A percentile compares a stretch with the other conserved stretches of the same genome.
These are phyloP conservation scores for Rhamnusium bicolor DNA, from an alignment of 2,888 invertebrate genomes.

Conservation along the genomic window DNA sequence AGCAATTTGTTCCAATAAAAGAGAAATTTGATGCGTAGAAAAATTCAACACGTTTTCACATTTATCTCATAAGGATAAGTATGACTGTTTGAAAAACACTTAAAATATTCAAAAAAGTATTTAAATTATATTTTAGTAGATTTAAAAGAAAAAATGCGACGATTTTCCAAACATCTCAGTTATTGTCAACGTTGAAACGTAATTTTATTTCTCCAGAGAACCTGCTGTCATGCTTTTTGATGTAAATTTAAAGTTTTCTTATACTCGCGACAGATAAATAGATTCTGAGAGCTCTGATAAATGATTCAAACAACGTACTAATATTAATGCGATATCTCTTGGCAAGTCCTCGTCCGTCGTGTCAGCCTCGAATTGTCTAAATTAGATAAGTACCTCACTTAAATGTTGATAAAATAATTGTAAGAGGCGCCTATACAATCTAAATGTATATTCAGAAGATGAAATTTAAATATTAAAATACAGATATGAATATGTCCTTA, in stretches of 20 bases:
- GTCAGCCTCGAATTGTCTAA: conserved; percentile 30
- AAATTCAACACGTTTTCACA: too few species aligned
- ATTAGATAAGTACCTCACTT: conserved; percentile 33
- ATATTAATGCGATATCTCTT: conserved; percentile 31
- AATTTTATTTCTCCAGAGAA: background rate
- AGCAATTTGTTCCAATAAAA: too few species aligned
- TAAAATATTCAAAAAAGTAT: too few species aligned
- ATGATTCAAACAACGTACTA: conserved; percentile 24
- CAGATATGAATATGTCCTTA: background rate
- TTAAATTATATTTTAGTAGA: background rate
- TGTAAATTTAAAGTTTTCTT: background rate
- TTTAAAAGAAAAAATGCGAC: background rate
- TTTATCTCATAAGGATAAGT: too few species aligned
- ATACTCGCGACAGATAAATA: background rate
- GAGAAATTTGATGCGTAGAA: too few species aligned
- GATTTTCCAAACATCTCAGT: too few species aligned
- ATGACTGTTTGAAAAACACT: too few species aligned
- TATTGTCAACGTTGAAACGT: background rate
- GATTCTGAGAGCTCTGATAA: conserved; percentile 16
- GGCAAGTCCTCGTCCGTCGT: conserved; percentile 25
- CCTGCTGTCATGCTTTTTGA: background rate
- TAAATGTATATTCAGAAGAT: conserved; percentile 12
- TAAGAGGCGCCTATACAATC: conserved; percentile 21
- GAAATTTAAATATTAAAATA: background rate
- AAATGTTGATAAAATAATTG: conserved; percentile 30